Evolutionary conservation across 2,113 vertebrate species (phyloP).

Genomic region (Macrotis lagotis): DNA sequence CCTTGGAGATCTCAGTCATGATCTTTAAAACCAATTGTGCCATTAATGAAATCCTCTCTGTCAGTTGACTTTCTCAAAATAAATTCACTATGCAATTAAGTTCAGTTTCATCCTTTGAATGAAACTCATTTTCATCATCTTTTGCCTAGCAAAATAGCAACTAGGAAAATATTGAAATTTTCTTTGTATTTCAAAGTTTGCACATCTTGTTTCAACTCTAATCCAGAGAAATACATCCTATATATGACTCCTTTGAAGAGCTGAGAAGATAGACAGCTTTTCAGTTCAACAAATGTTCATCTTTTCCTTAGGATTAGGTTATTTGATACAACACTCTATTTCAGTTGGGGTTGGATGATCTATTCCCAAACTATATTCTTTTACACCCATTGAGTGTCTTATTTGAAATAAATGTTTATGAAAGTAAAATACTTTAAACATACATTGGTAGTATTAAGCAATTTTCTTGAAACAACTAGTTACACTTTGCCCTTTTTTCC

Average conservation of each 20-base stretch:
- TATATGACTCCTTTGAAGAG: not conserved
- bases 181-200: not conserved
- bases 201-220: not conserved
- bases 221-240: not conserved
- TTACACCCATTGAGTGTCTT: not conserved
- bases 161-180: not conserved
- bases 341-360: not conserved
- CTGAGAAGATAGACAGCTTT: not conserved
- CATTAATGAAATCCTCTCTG: not conserved
- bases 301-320: not conserved
- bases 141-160: not conserved
- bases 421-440: not conserved
- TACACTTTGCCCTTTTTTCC: not conserved
- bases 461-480: not conserved
- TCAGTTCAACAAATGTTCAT: not conserved
- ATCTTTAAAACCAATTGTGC: not conserved
- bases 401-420: not conserved
- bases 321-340: not conserved
- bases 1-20: not conserved
- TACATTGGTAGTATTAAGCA: not conserved
- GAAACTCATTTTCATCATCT: not conserved
- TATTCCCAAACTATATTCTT: not conserved
- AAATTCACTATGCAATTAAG: not conserved
- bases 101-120: not conserved
- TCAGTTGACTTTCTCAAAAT: not conserved